Conservation (phyloP, 2,113 vertebrate genomes). For the Calypte anna region DNA sequence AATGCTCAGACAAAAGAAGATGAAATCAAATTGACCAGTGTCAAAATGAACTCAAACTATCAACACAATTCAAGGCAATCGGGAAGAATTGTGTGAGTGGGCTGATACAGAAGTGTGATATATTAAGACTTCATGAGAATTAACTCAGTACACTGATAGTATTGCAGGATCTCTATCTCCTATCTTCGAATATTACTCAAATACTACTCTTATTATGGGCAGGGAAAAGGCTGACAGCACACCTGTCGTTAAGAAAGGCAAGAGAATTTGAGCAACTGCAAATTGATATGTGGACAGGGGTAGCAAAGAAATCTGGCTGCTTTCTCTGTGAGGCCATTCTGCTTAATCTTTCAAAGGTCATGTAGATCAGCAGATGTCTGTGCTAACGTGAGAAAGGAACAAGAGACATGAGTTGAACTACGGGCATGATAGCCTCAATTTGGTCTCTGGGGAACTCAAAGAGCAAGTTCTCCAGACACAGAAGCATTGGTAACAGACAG, state of each 20-base stretch:
- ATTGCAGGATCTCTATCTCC: not conserved
- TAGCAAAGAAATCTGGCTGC: not conserved
- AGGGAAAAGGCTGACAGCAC: not conserved
- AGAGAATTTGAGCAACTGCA: not conserved
- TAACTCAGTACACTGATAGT: not conserved
- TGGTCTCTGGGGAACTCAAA: not conserved
- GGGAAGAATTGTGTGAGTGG: not conserved
- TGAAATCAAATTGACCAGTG: not conserved
- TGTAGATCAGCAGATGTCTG: not conserved
- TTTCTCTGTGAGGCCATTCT: not conserved
- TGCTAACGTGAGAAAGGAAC: not conserved
- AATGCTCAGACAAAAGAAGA: not conserved
- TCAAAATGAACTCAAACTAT: not conserved
- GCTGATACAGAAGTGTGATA: not conserved
- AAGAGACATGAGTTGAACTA: not conserved
- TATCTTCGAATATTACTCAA: not conserved
- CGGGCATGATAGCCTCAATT: fast-evolving
- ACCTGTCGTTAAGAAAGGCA: not conserved
- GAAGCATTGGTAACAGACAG: not conserved
- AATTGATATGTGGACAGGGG: too few relatives aligned
- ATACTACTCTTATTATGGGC: not conserved
- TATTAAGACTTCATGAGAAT: not conserved
- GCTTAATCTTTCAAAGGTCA: not conserved
- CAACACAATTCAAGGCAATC: not conserved
- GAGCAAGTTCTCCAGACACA: not conserved